Percentiles rank a stretch among this genome's conserved stretches.
These are phyloP conservation scores for Enteromius paludinosus DNA, from an alignment of 2,797 vertebrate genomes.

Conservation along the genomic window DNA sequence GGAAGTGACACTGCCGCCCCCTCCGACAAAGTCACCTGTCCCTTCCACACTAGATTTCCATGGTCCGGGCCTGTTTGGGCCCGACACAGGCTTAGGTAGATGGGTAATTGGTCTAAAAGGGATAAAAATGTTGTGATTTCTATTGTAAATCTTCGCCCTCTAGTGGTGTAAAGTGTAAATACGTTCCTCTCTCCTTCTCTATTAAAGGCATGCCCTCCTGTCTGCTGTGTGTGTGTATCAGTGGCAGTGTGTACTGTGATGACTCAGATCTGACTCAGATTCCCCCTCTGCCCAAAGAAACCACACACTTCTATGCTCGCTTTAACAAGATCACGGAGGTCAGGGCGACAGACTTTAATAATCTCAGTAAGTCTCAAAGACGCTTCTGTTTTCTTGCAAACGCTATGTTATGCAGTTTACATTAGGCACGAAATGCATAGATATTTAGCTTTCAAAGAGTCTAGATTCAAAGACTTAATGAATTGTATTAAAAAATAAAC, in stretches of 20 bases:
- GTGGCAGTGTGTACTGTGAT: constrained; percentile 84
- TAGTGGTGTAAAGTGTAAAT: constrained; percentile 14
- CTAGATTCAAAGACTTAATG: not conserved
- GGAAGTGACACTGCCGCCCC: constrained; percentile 48
- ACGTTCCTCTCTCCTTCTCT: constrained; percentile 11
- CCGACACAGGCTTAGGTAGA: constrained; percentile 73
- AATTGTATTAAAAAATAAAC: not conserved
- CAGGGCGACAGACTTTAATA: constrained; percentile 73
- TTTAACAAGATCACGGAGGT: constrained; percentile 81
- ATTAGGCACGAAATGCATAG: not conserved
- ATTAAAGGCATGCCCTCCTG: constrained; percentile 80
- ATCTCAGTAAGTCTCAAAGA: constrained; percentile 72
- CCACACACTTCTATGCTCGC: constrained; percentile 80
- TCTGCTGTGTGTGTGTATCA: constrained; percentile 80
- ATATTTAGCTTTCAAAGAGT: not conserved
- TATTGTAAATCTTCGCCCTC: constrained; percentile 11
- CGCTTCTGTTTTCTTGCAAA: not conserved
- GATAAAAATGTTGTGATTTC: not conserved
- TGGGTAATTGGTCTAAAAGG: constrained; percentile 10
- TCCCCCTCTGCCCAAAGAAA: constrained; percentile 79
- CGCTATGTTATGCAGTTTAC: not conserved
- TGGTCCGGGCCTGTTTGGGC: constrained; percentile 65
- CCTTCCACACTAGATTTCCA: constrained; percentile 59
- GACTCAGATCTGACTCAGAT: constrained; percentile 74
- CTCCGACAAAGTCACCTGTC: not conserved